phyloP scores from a whole-genome alignment of 2,113 vertebrate genomes.

The Ia io region DNA sequence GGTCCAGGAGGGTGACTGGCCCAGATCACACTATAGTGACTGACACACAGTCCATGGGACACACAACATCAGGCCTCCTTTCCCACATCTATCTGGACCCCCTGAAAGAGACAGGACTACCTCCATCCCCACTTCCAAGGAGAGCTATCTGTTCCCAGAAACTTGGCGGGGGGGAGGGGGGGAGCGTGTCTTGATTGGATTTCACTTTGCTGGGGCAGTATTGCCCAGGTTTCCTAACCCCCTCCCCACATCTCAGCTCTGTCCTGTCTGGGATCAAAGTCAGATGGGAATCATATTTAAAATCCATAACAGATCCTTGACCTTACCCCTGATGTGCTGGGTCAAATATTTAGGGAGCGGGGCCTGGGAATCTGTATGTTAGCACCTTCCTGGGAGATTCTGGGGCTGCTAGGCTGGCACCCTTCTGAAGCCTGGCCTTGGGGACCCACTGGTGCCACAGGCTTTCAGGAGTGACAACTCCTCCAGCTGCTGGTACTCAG shows the following conservation, averaged over 20 bases:
- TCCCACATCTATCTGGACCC: neutral
- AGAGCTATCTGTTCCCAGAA: neutral
- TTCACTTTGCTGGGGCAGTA: neutral
- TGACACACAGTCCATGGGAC: neutral
- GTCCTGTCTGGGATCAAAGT: neutral
- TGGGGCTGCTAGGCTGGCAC: neutral
- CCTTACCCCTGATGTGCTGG: neutral
- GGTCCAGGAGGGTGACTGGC: neutral
- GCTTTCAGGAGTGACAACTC: neutral
- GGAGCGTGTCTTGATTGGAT: neutral
- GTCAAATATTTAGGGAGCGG: neutral
- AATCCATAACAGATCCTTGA: neutral
- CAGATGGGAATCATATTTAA: neutral
- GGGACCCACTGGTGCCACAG: neutral
- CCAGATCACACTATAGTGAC: neutral
- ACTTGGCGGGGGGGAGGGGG: too few relatives aligned
- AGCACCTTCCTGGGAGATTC: neutral
- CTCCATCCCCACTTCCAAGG: neutral
- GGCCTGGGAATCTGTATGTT: neutral
- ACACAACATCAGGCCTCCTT: neutral
- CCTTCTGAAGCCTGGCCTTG: neutral
- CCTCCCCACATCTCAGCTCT: neutral
- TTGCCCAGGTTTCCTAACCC: neutral
- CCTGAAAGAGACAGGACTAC: neutral
- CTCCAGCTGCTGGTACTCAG: neutral